These are phyloP conservation scores for Sus scrofa DNA, from an alignment of 2,113 vertebrate genomes.

Conservation along the genomic window DNA sequence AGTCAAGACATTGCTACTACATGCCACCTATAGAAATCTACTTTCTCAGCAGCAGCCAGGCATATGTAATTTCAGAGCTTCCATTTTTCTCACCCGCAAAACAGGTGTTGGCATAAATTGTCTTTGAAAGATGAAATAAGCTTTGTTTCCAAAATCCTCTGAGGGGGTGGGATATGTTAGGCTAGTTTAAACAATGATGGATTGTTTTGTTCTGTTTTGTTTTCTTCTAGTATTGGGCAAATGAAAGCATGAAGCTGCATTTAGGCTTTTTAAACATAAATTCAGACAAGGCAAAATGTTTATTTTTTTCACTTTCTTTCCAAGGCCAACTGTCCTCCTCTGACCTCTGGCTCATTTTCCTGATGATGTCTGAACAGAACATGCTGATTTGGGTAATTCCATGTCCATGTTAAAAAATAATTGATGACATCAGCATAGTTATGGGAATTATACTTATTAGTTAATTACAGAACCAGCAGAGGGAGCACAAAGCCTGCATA, in stretches of 20 bases:
- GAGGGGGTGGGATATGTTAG: background rate
- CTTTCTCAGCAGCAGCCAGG: background rate
- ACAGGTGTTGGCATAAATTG: background rate
- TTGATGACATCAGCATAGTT: conserved; percentile 65
- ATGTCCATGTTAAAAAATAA: background rate
- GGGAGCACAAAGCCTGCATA: conserved; percentile 77
- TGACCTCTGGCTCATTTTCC: background rate
- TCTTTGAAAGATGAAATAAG: background rate
- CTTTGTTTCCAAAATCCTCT: background rate
- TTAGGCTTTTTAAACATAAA: background rate
- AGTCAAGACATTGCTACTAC: background rate
- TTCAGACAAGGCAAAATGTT: background rate
- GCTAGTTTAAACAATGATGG: background rate
- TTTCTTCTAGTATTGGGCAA: background rate
- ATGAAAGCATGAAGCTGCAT: background rate
- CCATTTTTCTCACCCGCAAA: background rate
- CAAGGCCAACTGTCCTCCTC: background rate
- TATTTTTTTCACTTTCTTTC: background rate
- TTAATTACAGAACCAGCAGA: conserved; percentile 80
- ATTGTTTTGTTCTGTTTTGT: background rate
- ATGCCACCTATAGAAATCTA: background rate
- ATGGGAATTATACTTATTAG: conserved; percentile 71
- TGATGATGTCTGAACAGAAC: conserved; percentile 37
- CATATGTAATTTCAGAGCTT: background rate
- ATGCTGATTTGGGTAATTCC: conserved; percentile 53